Percentiles rank a stretch among this genome's conserved stretches.
Evolutionary conservation across 2,113 vertebrate genomes (phyloP).

Genomic region (Colaptes auratus): DNA sequence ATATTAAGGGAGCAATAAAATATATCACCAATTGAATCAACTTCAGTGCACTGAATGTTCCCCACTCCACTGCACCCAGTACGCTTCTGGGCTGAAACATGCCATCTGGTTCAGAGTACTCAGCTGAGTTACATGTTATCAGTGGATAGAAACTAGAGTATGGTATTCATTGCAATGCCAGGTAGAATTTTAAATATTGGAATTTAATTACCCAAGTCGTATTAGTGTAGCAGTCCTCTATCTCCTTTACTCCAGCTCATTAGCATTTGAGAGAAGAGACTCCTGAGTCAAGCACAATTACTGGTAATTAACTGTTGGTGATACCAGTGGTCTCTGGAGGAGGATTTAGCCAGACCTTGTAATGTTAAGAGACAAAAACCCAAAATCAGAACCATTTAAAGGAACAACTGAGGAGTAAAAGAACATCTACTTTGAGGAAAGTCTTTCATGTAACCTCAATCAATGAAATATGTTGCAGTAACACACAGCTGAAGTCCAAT

Average conservation of each 20-base stretch:
- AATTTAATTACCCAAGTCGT: constrained; percentile 42
- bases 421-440: neutral
- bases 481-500: neutral
- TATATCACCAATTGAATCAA: neutral
- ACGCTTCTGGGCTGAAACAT: neutral
- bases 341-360: neutral
- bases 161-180: neutral
- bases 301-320: constrained; percentile 44
- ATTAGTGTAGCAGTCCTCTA: neutral
- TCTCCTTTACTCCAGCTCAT: constrained; percentile 39
- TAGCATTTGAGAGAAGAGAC: constrained; percentile 22
- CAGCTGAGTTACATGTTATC: neutral
- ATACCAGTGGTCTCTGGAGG: constrained; percentile 24
- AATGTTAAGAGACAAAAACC: neutral
- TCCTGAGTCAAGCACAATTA: neutral
- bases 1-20: neutral
- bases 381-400: neutral
- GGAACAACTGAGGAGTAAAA: neutral
- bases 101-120: neutral
- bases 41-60: neutral
- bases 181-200: constrained; percentile 19
- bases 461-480: neutral
- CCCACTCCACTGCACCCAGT: neutral
- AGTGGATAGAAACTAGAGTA: neutral
- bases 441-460: neutral